phyloP scores from a whole-genome alignment of 1,140 invertebrate species.

The Tetramorium alpestre region DNA sequence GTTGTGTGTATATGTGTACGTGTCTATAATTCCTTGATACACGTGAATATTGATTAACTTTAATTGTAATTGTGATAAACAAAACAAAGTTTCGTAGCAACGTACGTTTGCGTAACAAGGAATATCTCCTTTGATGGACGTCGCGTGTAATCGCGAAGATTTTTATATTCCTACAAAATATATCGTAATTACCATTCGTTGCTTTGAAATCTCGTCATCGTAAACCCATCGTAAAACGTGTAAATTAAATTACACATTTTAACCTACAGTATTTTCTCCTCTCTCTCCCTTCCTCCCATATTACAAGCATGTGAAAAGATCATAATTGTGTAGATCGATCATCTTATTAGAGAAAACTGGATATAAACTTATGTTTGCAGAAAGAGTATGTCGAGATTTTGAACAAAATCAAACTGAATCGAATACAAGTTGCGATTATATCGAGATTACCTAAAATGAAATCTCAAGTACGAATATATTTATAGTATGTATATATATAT shows the following conservation, averaged over 20 bases:
- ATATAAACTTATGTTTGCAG: neutral
- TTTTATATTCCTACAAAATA: neutral
- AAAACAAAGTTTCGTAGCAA: neutral
- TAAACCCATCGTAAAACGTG: too few species aligned
- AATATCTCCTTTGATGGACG: neutral
- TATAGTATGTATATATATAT: conserved; percentile 73
- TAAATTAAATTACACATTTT: neutral
- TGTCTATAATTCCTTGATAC: too few species aligned
- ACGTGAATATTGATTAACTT: neutral
- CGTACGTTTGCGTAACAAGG: neutral
- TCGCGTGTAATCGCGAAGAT: neutral
- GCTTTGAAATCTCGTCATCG: neutral
- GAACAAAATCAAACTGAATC: conserved; percentile 26
- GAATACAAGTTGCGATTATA: conserved; percentile 32
- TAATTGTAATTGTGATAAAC: too few species aligned
- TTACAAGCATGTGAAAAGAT: neutral
- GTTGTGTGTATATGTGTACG: too few species aligned
- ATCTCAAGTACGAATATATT: conserved; percentile 66
- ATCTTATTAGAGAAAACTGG: neutral
- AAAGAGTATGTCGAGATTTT: conserved; percentile 23
- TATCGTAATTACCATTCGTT: neutral
- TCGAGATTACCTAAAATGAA: neutral
- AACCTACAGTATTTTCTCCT: too few species aligned
- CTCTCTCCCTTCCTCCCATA: neutral
- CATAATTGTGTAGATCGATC: neutral